A percentile compares a stretch with the other conserved stretches of the same genome.
Evolutionary conservation across 2,113 vertebrate genomes (phyloP).

Genomic region (Girardinichthys multiradiatus): DNA sequence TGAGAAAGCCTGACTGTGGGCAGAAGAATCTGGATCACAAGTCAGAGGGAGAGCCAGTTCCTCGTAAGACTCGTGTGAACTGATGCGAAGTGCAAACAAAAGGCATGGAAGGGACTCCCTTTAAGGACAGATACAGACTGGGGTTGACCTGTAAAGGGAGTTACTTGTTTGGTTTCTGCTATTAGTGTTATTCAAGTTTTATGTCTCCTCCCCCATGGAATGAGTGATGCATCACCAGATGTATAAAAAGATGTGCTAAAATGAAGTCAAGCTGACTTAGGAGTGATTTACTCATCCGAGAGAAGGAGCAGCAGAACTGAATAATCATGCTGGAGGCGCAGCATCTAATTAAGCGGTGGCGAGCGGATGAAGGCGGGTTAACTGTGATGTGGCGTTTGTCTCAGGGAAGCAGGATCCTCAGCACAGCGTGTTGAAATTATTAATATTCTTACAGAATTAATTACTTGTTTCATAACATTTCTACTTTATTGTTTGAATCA

Average conservation of each 20-base stretch:
- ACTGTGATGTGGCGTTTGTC: no score
- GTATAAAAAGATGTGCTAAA: not conserved
- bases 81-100: no score
- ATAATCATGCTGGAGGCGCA: not conserved
- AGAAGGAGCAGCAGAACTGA: not conserved
- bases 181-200: not conserved
- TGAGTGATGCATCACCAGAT: not conserved
- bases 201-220: not conserved
- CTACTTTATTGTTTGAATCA: no score
- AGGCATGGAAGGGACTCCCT: no score
- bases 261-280: not conserved
- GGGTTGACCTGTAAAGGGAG: not conserved
- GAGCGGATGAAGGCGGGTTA: not conserved
- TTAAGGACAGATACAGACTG: no score
- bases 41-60: constrained; percentile 9
- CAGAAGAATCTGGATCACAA: not conserved
- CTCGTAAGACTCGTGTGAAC: not conserved
- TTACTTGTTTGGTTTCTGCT: not conserved
- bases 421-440: no score
- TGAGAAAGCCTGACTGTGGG: constrained; percentile 5
- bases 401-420: not conserved
- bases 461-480: no score
- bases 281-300: not conserved
- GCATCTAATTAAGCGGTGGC: not conserved
- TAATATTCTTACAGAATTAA: no score